A percentile compares a stretch with the other conserved stretches of the same genome.
These are phyloP conservation scores for Drosophila erecta DNA, from an alignment of 1,140 invertebrate genomes.

Conservation along the genomic window DNA sequence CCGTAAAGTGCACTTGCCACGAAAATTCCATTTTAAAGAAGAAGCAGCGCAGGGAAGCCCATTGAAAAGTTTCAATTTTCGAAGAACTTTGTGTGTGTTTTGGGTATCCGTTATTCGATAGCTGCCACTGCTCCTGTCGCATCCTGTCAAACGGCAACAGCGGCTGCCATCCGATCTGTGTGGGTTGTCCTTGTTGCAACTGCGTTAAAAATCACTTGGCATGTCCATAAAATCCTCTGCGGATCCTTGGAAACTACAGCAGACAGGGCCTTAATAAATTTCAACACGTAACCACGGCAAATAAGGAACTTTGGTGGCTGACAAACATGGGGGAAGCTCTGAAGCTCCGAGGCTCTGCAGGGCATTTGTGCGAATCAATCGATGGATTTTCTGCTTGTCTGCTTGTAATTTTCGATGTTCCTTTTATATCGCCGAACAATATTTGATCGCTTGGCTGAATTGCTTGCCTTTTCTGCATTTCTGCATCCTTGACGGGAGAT, in stretches of 20 bases:
- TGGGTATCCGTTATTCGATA: conserved; percentile 20
- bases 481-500: conserved; percentile 39
- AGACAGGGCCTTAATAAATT: conserved; percentile 57
- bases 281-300: conserved; percentile 16
- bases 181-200: conserved; percentile 23
- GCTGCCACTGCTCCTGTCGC: conserved; percentile 14
- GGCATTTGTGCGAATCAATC: conserved; percentile 56
- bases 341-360: too few relatives aligned
- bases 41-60: neutral
- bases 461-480: conserved; percentile 34
- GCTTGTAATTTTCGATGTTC: conserved; percentile 57
- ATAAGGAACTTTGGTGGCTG: conserved; percentile 23
- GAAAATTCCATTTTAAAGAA: conserved; percentile 2
- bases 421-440: conserved; percentile 34
- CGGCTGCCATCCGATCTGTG: conserved; percentile 24
- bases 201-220: conserved; percentile 55
- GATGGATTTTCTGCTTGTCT: conserved; percentile 63
- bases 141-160: conserved; percentile 33
- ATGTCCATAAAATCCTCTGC: conserved; percentile 38
- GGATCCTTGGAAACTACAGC: conserved; percentile 28
- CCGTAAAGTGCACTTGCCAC: neutral
- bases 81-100: conserved; percentile 6
- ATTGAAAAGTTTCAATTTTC: conserved; percentile 19
- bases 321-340: conserved; percentile 16
- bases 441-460: conserved; percentile 40